Evolutionary conservation across 2,797 vertebrate species (phyloP).

Genomic region (Diplodus puntazzo): DNA sequence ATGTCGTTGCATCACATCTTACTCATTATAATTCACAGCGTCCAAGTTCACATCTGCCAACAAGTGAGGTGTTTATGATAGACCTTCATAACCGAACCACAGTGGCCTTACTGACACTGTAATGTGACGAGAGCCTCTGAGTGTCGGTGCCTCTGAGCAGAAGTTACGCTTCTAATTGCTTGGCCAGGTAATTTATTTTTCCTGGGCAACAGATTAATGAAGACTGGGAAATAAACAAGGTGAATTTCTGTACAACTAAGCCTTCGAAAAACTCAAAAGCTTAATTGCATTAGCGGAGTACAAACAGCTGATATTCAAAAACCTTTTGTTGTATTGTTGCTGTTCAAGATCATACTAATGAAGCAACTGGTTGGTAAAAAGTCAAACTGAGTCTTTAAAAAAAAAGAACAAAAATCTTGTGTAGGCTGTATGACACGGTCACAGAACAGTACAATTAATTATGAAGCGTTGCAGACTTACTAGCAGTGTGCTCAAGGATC

Average conservation of each 20-base stretch:
- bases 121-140: background rate
- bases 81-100: background rate
- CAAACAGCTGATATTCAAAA: slow-evolving; percentile 7
- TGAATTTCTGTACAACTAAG: slow-evolving; percentile 18
- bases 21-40: slow-evolving; percentile 6
- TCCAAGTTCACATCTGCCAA: background rate
- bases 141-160: background rate
- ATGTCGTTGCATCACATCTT: slow-evolving; percentile 45
- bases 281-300: slow-evolving; percentile 23
- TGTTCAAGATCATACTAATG: background rate
- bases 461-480: background rate
- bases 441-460: background rate
- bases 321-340: background rate
- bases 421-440: background rate
- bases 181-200: slow-evolving; percentile 23
- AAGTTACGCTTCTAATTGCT: slow-evolving; percentile 33
- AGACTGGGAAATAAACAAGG: slow-evolving; percentile 9
- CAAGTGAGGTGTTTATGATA: background rate
- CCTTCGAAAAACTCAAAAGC: background rate
- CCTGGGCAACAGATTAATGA: slow-evolving; percentile 23
- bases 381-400: background rate
- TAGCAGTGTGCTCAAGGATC: no score
- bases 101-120: background rate
- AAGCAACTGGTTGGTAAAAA: background rate
- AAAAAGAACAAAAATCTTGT: background rate